A percentile compares a stretch with the other conserved stretches of the same genome.
These are phyloP conservation scores for Thymelicus lineola DNA, from an alignment of 2,888 invertebrate species.

Conservation along the genomic window DNA sequence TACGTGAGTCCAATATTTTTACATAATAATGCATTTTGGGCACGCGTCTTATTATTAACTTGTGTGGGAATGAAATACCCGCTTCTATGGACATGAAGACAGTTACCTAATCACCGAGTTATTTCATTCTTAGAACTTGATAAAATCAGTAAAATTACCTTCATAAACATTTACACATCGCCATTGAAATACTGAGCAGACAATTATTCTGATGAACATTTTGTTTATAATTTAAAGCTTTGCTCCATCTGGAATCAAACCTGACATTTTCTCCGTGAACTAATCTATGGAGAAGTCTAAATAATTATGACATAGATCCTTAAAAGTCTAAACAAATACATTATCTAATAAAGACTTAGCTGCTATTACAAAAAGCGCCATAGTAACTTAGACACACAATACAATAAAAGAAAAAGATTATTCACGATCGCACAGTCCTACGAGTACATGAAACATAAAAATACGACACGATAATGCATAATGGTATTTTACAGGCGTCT, in stretches of 20 bases:
- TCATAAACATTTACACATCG: too few species aligned
- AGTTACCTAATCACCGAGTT: too few species aligned
- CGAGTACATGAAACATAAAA: constrained; percentile 29
- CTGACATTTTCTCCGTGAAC: too few species aligned
- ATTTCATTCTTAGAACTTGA: too few species aligned
- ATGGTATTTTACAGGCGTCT: constrained; percentile 67
- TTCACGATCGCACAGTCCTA: constrained; percentile 21
- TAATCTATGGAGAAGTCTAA: too few species aligned
- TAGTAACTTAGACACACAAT: constrained; percentile 10
- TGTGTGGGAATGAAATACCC: constrained; percentile 48
- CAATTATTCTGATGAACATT: too few species aligned
- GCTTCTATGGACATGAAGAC: neutral
- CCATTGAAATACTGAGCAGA: too few species aligned
- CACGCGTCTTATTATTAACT: constrained; percentile 50
- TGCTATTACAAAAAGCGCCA: constrained; percentile 19
- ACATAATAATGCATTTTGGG: constrained; percentile 53
- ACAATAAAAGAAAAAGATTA: constrained; percentile 34
- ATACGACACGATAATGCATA: constrained; percentile 67
- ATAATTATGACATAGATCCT: too few species aligned
- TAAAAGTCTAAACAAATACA: too few species aligned
- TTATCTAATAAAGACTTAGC: neutral
- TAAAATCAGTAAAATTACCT: too few species aligned
- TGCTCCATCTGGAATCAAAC: too few species aligned
- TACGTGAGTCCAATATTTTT: constrained; percentile 35
- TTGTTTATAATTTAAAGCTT: too few species aligned